These are phyloP conservation scores for Ellobium chinense DNA, from an alignment of 2,888 invertebrate genomes.

Conservation along the genomic window DNA sequence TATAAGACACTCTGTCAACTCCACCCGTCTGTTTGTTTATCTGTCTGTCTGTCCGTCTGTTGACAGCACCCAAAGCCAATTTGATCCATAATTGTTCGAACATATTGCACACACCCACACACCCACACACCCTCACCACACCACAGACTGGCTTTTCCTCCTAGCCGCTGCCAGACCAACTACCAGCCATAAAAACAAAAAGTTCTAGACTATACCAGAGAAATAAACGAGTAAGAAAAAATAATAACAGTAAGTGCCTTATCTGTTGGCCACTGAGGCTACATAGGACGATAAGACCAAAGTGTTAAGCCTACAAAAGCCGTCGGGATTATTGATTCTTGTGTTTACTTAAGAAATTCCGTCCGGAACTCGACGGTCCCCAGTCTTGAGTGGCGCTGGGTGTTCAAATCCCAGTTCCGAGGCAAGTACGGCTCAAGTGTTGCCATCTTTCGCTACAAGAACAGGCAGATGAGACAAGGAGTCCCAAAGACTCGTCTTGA, in stretches of 20 bases:
- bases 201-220: background rate
- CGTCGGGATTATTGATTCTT: background rate
- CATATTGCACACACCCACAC: too few species aligned
- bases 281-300: background rate
- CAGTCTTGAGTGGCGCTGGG: background rate
- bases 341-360: background rate
- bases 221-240: background rate
- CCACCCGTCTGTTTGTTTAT: too few species aligned
- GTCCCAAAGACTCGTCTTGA: too few species aligned
- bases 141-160: too few species aligned
- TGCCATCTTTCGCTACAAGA: background rate
- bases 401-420: background rate
- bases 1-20: too few species aligned
- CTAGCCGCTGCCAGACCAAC: background rate
- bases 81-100: too few species aligned
- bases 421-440: background rate
- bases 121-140: too few species aligned
- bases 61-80: too few species aligned
- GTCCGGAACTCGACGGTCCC: background rate
- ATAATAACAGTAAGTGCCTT: background rate
- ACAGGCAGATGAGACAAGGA: background rate
- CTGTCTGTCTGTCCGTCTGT: too few species aligned
- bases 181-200: background rate
- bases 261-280: background rate
- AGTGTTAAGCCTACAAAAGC: background rate